These are phyloP conservation scores for Liodrosophila aerea DNA, from an alignment of 2,888 invertebrate genomes.

Conservation along the genomic window DNA sequence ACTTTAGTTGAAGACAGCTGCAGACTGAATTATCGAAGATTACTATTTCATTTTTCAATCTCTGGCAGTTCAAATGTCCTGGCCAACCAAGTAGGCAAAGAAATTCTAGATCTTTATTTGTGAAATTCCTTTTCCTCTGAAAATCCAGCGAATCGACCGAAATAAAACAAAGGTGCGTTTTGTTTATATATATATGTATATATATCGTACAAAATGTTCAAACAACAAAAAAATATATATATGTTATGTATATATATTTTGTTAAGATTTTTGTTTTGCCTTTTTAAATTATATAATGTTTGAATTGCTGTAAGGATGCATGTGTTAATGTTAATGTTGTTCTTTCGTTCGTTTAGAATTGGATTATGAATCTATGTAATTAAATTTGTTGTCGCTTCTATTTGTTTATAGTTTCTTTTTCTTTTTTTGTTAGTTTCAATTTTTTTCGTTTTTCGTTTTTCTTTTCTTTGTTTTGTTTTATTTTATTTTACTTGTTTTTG, in stretches of 20 bases:
- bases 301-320: slow-evolving; percentile 27
- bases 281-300: slow-evolving; percentile 26
- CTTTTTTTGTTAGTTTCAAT: slow-evolving; percentile 26
- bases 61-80: no score
- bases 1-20: no score
- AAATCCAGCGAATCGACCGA: no score
- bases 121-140: no score
- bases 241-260: slow-evolving; percentile 43
- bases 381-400: slow-evolving; percentile 32
- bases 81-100: no score
- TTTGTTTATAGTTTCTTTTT: slow-evolving; percentile 18
- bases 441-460: slow-evolving; percentile 8
- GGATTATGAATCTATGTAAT: slow-evolving; percentile 44
- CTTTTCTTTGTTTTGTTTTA: slow-evolving; percentile 25
- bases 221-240: slow-evolving; percentile 44
- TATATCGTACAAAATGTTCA: slow-evolving; percentile 46
- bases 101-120: no score
- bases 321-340: slow-evolving; percentile 7
- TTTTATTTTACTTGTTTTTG: no score
- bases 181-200: slow-evolving; percentile 30
- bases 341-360: slow-evolving; percentile 24
- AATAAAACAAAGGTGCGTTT: no score
- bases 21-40: no score
- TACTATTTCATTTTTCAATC: no score
- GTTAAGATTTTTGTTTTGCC: slow-evolving; percentile 25